Conservation (phyloP, 1,140 invertebrate species). For the Orius insidiosus region DNA sequence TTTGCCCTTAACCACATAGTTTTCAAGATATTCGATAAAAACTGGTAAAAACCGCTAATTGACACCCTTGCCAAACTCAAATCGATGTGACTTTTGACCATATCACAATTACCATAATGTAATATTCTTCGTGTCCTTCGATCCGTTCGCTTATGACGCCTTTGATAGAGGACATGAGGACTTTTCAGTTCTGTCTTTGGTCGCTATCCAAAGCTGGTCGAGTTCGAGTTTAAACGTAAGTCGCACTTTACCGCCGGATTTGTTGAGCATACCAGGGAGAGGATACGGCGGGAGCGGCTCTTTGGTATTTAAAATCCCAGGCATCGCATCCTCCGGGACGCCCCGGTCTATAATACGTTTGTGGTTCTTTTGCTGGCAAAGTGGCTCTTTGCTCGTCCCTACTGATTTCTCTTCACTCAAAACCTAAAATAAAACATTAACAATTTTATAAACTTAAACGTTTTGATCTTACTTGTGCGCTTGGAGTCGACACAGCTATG, state of each 20-base stretch:
- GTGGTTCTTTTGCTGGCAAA: constrained; percentile 72
- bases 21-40: too few relatives aligned
- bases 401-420: constrained; percentile 33
- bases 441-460: constrained; percentile 1
- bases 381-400: constrained; percentile 49
- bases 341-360: constrained; percentile 81
- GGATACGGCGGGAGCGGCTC: constrained; percentile 68
- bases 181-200: constrained; percentile 88
- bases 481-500: constrained; percentile 54
- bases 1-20: too few relatives aligned
- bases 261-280: constrained; percentile 80
- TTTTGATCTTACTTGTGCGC: constrained; percentile 36
- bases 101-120: constrained; percentile 84
- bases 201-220: constrained; percentile 86
- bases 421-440: too few relatives aligned
- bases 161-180: constrained; percentile 81
- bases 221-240: constrained; percentile 84
- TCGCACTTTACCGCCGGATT: constrained; percentile 79
- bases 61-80: too few relatives aligned
- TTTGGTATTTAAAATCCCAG: constrained; percentile 66
- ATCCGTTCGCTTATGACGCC: constrained; percentile 69
- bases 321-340: constrained; percentile 75
- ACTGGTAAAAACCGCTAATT: too few relatives aligned
- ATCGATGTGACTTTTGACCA: too few relatives aligned
- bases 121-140: constrained; percentile 80